Conservation (phyloP, 2,888 invertebrate species). For the Nomada hirtipes region DNA sequence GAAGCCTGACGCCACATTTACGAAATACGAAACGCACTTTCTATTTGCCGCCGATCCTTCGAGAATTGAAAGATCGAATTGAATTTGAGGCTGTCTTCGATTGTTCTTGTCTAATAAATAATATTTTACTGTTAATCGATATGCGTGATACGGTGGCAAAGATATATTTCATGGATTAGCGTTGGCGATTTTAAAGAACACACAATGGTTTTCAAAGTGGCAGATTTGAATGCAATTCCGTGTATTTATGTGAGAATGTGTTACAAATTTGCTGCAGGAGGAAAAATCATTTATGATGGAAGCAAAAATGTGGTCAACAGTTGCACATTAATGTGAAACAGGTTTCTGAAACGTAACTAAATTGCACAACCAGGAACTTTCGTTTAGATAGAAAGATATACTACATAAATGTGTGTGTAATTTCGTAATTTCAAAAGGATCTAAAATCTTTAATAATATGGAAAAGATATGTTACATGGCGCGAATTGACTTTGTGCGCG, state of each 20-base stretch:
- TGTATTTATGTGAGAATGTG: too few relatives aligned
- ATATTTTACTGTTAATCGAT: not conserved
- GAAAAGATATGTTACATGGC: too few relatives aligned
- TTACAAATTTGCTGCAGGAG: too few relatives aligned
- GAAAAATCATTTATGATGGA: not conserved
- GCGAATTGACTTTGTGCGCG: too few relatives aligned
- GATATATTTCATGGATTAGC: too few relatives aligned
- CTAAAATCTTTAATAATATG: too few relatives aligned
- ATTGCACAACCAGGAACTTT: conserved; percentile 1
- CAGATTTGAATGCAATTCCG: not conserved
- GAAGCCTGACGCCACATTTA: conserved; percentile 23
- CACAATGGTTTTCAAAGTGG: too few relatives aligned
- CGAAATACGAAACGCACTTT: conserved; percentile 36
- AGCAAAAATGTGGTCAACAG: not conserved
- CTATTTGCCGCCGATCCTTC: conserved; percentile 3
- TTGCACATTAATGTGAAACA: not conserved
- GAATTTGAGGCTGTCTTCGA: not conserved
- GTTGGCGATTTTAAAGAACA: too few relatives aligned
- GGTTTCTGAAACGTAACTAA: not conserved
- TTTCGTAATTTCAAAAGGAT: not conserved
- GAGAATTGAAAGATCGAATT: not conserved
- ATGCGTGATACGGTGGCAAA: too few relatives aligned
- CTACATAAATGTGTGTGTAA: too few relatives aligned
- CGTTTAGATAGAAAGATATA: too few relatives aligned
- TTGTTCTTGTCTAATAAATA: not conserved